These are phyloP conservation scores for Etheostoma spectabile DNA, from an alignment of 2,113 vertebrate species.

Conservation along the genomic window DNA sequence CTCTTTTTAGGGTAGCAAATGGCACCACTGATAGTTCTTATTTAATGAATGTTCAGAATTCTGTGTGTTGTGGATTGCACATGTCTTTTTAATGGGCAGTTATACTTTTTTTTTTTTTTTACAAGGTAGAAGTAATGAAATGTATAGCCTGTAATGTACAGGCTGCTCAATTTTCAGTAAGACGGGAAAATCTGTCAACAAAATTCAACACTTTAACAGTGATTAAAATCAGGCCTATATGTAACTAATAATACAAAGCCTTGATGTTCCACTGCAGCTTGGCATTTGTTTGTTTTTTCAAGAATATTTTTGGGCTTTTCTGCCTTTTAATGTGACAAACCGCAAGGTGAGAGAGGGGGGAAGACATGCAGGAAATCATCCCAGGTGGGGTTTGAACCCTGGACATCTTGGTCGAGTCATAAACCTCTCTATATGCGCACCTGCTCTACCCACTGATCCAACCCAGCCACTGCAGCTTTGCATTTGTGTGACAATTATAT, in stretches of 20 bases:
- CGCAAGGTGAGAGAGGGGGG: no score
- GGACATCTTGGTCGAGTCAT: no score
- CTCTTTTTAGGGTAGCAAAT: conserved; percentile 29
- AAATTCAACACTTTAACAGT: neutral
- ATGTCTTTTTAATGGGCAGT: conserved; percentile 6
- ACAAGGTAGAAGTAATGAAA: neutral
- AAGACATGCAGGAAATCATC: no score
- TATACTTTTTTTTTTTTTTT: conserved; percentile 29
- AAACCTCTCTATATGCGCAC: no score
- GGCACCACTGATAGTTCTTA: conserved; percentile 5
- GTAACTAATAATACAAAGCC: neutral
- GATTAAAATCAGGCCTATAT: neutral
- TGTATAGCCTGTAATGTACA: neutral
- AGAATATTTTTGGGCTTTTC: no score
- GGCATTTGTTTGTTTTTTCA: neutral
- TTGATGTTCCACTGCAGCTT: conserved; percentile 2
- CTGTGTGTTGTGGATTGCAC: conserved; percentile 18
- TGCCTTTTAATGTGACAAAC: no score
- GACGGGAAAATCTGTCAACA: neutral
- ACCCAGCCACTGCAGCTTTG: conserved; percentile 1
- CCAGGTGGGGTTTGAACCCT: no score
- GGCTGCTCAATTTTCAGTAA: neutral
- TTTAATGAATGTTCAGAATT: conserved; percentile 43
- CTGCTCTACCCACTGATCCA: no score
- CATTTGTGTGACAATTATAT: conserved; percentile 19